A percentile compares a stretch with the other conserved stretches of the same genome.
These are phyloP conservation scores for Elaphurus davidianus DNA, from an alignment of 2,113 vertebrate species.

Conservation along the genomic window DNA sequence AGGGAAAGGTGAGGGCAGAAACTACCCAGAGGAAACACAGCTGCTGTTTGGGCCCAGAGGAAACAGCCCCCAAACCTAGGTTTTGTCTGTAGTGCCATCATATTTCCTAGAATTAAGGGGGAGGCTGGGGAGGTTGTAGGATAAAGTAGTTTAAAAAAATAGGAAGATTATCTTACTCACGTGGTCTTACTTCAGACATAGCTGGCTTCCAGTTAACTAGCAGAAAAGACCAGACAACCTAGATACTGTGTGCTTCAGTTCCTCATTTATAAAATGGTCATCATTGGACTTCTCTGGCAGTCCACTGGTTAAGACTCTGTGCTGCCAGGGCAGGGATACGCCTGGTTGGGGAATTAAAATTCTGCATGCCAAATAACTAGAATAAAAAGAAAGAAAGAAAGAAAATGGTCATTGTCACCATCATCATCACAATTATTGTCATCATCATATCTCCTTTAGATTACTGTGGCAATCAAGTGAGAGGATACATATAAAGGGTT, in stretches of 20 bases:
- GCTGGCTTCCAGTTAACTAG: not conserved
- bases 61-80: not conserved
- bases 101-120: not conserved
- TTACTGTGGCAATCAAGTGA: not conserved
- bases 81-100: not conserved
- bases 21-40: fast-evolving
- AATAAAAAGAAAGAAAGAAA: not conserved
- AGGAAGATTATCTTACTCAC: not conserved
- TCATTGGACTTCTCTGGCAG: not conserved
- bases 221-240: not conserved
- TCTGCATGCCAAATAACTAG: not conserved
- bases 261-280: not conserved
- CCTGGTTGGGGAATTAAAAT: not conserved
- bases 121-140: not conserved
- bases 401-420: not conserved
- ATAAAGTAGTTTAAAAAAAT: not conserved
- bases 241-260: not conserved
- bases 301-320: not conserved
- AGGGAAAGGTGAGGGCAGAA: not conserved
- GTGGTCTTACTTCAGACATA: not conserved
- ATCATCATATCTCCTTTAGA: not conserved
- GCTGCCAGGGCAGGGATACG: not conserved
- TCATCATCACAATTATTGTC: not conserved
- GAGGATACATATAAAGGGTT: not conserved
- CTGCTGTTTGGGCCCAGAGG: not conserved